Percentiles rank a stretch among this genome's conserved stretches.
These are phyloP conservation scores for Eupithecia tripunctaria DNA, from an alignment of 2,888 invertebrate species.

Conservation along the genomic window DNA sequence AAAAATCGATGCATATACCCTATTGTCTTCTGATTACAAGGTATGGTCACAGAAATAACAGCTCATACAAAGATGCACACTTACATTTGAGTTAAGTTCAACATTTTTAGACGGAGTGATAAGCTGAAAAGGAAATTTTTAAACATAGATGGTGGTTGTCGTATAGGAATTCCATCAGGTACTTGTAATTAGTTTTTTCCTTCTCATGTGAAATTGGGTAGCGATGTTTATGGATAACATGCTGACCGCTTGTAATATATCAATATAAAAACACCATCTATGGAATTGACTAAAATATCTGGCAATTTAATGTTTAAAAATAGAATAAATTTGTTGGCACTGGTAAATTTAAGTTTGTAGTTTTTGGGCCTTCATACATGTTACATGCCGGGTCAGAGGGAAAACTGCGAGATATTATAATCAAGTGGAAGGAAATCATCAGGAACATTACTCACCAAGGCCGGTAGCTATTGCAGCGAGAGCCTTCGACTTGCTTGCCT, in stretches of 20 bases:
- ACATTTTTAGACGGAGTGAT: conserved; percentile 38
- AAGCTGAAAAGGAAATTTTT: conserved; percentile 68
- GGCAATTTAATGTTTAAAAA: conserved; percentile 49
- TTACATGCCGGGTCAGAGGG: not conserved
- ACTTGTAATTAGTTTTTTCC: conserved; percentile 4
- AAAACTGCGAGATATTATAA: conserved; percentile 46
- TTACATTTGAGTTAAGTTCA: conserved; percentile 8
- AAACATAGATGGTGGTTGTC: conserved; percentile 64
- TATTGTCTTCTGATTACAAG: too few species aligned
- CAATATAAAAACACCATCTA: conserved; percentile 64
- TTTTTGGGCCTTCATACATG: not conserved
- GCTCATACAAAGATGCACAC: not conserved
- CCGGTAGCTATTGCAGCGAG: conserved; percentile 95
- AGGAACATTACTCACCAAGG: conserved; percentile 91
- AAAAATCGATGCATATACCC: too few species aligned
- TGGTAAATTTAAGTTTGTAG: conserved; percentile 22
- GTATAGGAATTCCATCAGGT: not conserved
- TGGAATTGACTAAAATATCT: conserved; percentile 62
- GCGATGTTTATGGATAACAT: not conserved
- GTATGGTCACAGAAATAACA: not conserved
- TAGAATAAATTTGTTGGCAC: not conserved
- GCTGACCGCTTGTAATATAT: not conserved
- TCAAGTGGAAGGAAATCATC: conserved; percentile 15
- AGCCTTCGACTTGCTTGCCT: conserved; percentile 91
- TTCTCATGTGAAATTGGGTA: conserved; percentile 11